Percentiles rank a stretch among this genome's conserved stretches.
Conservation (phyloP, 2,113 vertebrate genomes). For the Calonectris borealis region DNA sequence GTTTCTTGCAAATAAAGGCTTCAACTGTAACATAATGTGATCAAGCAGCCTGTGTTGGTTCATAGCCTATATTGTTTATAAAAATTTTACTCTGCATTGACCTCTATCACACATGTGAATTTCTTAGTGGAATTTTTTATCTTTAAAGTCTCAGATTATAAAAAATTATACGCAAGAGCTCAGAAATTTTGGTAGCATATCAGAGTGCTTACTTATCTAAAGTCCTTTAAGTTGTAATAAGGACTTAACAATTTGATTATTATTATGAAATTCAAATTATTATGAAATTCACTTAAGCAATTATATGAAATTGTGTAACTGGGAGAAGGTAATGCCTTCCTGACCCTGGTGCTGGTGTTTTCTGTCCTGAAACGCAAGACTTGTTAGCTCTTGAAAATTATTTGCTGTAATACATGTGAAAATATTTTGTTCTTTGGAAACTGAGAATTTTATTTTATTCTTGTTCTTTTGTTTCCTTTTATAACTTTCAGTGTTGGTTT, state of each 20-base stretch:
- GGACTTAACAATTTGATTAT: too few species aligned
- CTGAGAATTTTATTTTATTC: slow-evolving; percentile 55
- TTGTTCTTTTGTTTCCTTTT: slow-evolving; percentile 49
- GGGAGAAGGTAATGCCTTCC: background rate
- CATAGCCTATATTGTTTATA: background rate
- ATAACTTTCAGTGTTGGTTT: slow-evolving; percentile 64
- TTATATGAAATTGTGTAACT: background rate
- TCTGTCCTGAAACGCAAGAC: background rate
- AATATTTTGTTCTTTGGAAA: slow-evolving; percentile 7
- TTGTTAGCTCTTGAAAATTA: background rate
- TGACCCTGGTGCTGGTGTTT: background rate
- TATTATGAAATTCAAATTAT: background rate
- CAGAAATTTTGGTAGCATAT: background rate
- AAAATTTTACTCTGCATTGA: background rate
- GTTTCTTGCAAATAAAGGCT: background rate
- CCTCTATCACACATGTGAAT: background rate
- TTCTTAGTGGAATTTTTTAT: background rate
- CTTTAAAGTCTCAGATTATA: background rate
- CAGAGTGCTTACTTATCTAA: background rate
- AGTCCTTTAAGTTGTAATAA: background rate
- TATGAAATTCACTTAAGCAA: background rate
- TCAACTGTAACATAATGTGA: background rate
- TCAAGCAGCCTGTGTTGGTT: background rate
- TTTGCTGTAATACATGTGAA: background rate
- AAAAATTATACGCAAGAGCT: background rate